A percentile compares a stretch with the other conserved stretches of the same genome.
These are phyloP conservation scores for Hylaeus volcanicus DNA, from an alignment of 1,140 invertebrate species.

Conservation along the genomic window DNA sequence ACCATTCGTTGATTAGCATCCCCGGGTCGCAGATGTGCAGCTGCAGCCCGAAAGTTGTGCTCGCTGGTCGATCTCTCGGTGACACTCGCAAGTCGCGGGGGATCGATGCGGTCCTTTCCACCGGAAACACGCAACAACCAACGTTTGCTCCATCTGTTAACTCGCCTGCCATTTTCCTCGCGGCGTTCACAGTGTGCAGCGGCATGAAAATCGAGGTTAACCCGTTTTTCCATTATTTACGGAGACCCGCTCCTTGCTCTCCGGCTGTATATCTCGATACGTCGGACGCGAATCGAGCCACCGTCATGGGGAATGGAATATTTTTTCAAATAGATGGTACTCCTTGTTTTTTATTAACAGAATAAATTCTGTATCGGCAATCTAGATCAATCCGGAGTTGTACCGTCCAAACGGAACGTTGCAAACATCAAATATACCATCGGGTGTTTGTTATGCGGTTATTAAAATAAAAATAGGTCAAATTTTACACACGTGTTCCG, in stretches of 20 bases:
- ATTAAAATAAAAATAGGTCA: too few relatives aligned
- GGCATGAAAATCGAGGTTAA: conserved; percentile 7
- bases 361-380: too few relatives aligned
- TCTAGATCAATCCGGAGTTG: too few relatives aligned
- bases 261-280: not conserved
- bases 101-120: conserved; percentile 29
- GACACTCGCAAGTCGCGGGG: conserved; percentile 3
- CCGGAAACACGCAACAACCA: conserved; percentile 16
- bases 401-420: too few relatives aligned
- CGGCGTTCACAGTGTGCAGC: conserved; percentile 25
- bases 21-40: not conserved
- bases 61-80: not conserved
- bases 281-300: not conserved
- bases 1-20: not conserved
- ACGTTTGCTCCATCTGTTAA: conserved; percentile 19
- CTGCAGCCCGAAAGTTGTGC: conserved; percentile 8
- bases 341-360: too few relatives aligned
- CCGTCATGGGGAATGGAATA: not conserved
- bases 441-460: too few relatives aligned
- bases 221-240: conserved; percentile 10
- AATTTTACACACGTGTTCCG: too few relatives aligned
- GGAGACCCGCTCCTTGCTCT: not conserved
- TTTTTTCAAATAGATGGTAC: too few relatives aligned
- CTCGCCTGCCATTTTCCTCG: conserved; percentile 20
- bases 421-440: too few relatives aligned